Conservation (phyloP, 1,140 invertebrate species). For the Philaenus spumarius region DNA sequence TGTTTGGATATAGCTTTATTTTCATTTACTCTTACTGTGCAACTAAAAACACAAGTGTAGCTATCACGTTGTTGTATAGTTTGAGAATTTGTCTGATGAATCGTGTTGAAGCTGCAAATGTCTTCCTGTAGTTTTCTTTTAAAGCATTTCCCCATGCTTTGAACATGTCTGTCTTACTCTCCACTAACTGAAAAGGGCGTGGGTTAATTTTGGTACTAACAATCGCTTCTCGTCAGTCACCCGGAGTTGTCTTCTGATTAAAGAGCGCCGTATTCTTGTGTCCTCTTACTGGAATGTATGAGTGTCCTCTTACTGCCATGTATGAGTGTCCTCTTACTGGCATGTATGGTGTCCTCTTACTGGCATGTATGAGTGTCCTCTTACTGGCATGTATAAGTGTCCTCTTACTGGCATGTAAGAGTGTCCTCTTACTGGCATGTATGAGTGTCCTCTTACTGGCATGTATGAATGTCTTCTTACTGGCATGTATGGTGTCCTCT, state of each 20-base stretch:
- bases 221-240: constrained; percentile 18
- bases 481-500: no score
- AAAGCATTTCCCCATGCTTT: constrained; percentile 12
- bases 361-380: no score
- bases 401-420: no score
- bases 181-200: constrained; percentile 21
- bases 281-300: constrained; percentile 23
- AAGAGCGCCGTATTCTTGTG: constrained; percentile 18
- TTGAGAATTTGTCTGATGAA: neutral
- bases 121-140: neutral
- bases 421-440: no score
- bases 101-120: constrained; percentile 1
- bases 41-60: neutral
- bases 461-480: no score
- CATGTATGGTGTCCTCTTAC: no score
- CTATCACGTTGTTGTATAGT: neutral
- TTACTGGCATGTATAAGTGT: no score
- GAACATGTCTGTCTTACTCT: constrained; percentile 15
- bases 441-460: no score
- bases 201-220: constrained; percentile 15
- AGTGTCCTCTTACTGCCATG: no score
- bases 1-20: neutral
- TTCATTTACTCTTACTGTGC: neutral
- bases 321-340: no score
- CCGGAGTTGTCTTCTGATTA: constrained; percentile 13